phyloP scores from a whole-genome alignment of 2,797 vertebrate genomes.

The Micromesistius poutassou region DNA sequence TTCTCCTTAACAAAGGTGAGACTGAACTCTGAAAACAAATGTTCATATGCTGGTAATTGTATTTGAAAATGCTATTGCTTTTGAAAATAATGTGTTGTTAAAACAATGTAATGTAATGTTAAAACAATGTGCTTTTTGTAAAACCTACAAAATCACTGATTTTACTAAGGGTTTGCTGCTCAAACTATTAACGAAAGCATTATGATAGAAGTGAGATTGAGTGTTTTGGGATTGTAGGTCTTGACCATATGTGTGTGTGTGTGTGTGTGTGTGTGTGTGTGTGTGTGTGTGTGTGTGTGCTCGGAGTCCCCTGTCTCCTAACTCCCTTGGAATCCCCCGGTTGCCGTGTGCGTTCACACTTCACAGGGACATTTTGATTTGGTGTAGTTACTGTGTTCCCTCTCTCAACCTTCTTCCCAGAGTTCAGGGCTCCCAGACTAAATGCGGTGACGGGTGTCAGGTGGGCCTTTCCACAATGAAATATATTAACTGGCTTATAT shows the following conservation, averaged over 20 bases:
- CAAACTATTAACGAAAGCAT: not conserved
- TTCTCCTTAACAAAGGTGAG: not conserved
- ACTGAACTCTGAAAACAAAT: not conserved
- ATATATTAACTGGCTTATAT: not conserved
- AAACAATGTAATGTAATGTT: too few relatives aligned
- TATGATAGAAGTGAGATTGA: not conserved
- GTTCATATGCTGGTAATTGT: not conserved
- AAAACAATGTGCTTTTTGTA: too few relatives aligned
- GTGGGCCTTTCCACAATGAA: not conserved
- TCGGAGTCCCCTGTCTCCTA: too few relatives aligned
- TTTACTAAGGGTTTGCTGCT: conserved; percentile 1
- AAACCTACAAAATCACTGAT: not conserved
- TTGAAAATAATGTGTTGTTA: not conserved
- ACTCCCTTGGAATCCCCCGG: conserved; percentile 14
- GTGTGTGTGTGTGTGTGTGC: conserved; percentile 5
- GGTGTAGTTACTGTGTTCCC: not conserved
- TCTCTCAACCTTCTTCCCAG: not conserved
- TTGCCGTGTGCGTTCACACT: conserved; percentile 9
- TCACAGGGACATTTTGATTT: conserved; percentile 47
- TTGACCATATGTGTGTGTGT: not conserved
- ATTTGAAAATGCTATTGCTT: not conserved
- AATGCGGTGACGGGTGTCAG: not conserved
- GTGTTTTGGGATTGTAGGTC: not conserved
- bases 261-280: not conserved
- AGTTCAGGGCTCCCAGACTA: not conserved